Evolutionary conservation across 2,888 invertebrate species (phyloP), one percentile per base, ranked within the genome.

Genomic region (Trissoscelio sp.): DNA sequence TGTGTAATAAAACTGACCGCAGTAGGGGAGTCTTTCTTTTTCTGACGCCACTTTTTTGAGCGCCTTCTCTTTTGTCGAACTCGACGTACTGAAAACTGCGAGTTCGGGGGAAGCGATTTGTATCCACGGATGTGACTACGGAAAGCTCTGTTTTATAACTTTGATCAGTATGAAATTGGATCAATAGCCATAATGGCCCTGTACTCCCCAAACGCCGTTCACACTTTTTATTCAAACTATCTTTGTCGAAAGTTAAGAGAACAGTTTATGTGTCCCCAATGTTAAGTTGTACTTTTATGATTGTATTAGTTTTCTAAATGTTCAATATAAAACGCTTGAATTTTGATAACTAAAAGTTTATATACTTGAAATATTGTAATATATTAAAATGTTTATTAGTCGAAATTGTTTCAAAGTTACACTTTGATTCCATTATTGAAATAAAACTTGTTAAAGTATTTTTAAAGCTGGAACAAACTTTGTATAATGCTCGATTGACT

Each of bases 91-190:
- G 37, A 20, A 51, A 64, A 67, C 16, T 39, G 42, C n/a, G 20
- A 62, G n/a, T 34, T 9, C 12, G 7, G 5, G 51, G 20, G 9
- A 39, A 53, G 37, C 66, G 66, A 66, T 66, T 66, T 66, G 67
- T 67, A 67, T 20, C 39, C 44, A 24, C 24, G 39, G n/a, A 66
- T 53, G 67, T 11, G 53, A 55, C 37, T 22, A 37, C 20, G 55
- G 39, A 55, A 57, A 70, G 46, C 57, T 48, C 20, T 58, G 57
- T 55, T 69, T 44, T 70, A 46, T 48, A 70, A 70, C 70, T 70
- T 48, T 70, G 58, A 70, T 58, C 70, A 48, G 57, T 58, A 58
- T 70, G 58, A 46, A 70, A 70, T 70, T 70, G 70, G 70, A 58
- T 70, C 70, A 70, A 58, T 58, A 70, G 42, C 37, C 20, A 48